Evolutionary conservation across 1,140 invertebrate species (phyloP).

Genomic region (Antheraea pernyi): DNA sequence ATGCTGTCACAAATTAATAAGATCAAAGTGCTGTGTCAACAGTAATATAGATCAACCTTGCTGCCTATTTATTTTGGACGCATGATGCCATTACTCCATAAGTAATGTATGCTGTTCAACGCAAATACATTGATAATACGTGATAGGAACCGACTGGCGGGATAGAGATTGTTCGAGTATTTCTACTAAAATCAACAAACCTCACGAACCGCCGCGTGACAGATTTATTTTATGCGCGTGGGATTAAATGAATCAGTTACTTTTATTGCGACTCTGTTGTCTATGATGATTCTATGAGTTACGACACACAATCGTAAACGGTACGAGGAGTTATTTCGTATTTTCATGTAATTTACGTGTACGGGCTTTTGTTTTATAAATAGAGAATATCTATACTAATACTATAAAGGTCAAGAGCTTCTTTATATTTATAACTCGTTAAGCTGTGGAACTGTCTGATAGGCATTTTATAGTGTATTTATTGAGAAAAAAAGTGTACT

Average conservation of each 20-base stretch:
- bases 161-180: conserved; percentile 30
- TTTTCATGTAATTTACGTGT: not conserved
- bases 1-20: conserved; percentile 3
- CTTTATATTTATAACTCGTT: too few species aligned
- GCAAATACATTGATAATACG: not conserved
- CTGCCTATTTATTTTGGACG: conserved; percentile 45
- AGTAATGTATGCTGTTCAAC: conserved; percentile 5
- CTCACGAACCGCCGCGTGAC: conserved; percentile 38
- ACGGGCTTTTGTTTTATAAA: too few species aligned
- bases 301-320: not conserved
- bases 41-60: conserved; percentile 31
- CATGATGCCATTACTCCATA: conserved; percentile 13
- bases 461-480: too few species aligned
- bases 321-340: not conserved
- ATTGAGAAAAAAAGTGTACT: too few species aligned
- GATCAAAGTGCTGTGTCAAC: conserved; percentile 14
- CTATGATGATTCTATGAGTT: not conserved
- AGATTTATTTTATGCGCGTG: conserved; percentile 52
- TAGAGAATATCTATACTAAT: too few species aligned
- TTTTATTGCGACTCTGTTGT: not conserved
- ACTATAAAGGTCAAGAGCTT: too few species aligned
- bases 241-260: conserved; percentile 19
- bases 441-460: too few species aligned
- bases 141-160: conserved; percentile 53
- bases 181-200: conserved; percentile 41